Evolutionary conservation across 2,113 vertebrate genomes (phyloP).

Genomic region (Scopus umbretta): DNA sequence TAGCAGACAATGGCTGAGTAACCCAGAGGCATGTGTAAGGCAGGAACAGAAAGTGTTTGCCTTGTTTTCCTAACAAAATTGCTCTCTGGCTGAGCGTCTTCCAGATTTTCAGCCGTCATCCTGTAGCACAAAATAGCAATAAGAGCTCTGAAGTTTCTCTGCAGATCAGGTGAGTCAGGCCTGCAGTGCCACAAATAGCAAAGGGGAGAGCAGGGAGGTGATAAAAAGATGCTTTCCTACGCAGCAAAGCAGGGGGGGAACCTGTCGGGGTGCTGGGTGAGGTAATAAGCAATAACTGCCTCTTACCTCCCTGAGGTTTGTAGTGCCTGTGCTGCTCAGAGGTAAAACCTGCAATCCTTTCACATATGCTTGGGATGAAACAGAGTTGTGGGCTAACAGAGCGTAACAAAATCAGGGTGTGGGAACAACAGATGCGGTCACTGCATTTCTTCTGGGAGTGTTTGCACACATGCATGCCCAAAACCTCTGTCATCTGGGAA

Average conservation of each 20-base stretch:
- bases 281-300: background rate
- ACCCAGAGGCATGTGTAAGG: background rate
- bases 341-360: background rate
- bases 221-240: background rate
- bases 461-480: background rate
- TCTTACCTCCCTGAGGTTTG: background rate
- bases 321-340: background rate
- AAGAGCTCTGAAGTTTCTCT: background rate
- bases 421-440: background rate
- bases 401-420: fast-evolving
- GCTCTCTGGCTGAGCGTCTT: background rate
- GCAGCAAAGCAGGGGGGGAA: background rate
- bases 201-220: background rate
- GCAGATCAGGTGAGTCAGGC: background rate
- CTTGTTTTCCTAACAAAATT: background rate
- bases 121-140: background rate
- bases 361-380: background rate
- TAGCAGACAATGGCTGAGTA: background rate
- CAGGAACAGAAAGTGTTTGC: background rate
- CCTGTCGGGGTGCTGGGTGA: background rate
- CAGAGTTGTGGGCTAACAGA: background rate
- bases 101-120: background rate
- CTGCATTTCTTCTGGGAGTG: background rate
- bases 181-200: background rate
- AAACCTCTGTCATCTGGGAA: background rate